Evolutionary conservation across 2,888 invertebrate species (phyloP), one percentile per base, ranked within the genome.

Genomic region (Hirudinaria manillensis): DNA sequence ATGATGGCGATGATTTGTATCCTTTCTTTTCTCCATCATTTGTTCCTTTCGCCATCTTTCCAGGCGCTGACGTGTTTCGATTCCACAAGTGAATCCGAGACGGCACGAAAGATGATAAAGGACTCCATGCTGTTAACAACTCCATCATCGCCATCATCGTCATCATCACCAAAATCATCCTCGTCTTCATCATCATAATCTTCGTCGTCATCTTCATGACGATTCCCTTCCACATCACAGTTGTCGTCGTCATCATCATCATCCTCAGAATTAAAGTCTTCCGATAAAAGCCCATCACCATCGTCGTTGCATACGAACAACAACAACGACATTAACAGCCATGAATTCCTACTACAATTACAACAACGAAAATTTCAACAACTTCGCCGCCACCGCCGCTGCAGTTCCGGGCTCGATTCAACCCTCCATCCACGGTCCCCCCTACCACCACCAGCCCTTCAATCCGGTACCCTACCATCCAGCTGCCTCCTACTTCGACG

Each of bases 141-240:
- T n/a, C 45, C 70, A 61, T n/a, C 61, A 61, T 61, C 61, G 10
- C n/a, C 61, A 61, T 61, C 61, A 68, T 68, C 68, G 29, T 70
- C 70, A 45, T 70, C 70, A 45, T 70, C 51, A 51, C 45, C 70
- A 45, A 45, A 45, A 45, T 70, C 51, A 45, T 68, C 68, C 24
- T 68, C 6, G 29, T 68, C 68, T 29, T 32, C 45, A 45, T 38
- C 4, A 38, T 10, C 4, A 10, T 7, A 10, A 10, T 7, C 45
- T 45, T 7, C 45, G n/a, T n/a, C 68, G 29, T 68, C 6, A 68
- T 68, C 68, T 29, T 32, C 45, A 45, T 38, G 38, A 38, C 38
- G 38, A 10, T 7, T 16, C 45, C 13, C 45, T 45, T 7, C 45
- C 3, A 6, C 38, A 38, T 38, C 38, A 38, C 3, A 38, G 3